phyloP scores from a whole-genome alignment of 2,888 invertebrate genomes.

The Ectobius pallidus region DNA sequence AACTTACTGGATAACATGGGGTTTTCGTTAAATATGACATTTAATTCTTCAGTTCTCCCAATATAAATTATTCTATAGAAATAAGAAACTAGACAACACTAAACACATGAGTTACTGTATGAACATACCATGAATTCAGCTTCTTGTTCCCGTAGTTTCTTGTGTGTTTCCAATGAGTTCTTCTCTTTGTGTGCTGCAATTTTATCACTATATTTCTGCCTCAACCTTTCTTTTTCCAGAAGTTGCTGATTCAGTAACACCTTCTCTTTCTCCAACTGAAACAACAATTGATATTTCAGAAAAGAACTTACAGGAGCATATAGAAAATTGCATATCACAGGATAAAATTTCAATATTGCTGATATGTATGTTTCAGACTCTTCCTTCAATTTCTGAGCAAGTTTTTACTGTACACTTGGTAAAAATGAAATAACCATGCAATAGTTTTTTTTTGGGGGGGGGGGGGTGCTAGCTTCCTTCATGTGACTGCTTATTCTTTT shows the following conservation, averaged over 20 bases:
- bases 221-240: conserved; percentile 60
- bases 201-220: conserved; percentile 56
- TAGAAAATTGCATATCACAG: background rate
- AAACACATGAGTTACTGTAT: too few relatives aligned
- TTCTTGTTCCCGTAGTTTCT: conserved; percentile 70
- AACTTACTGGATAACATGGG: too few relatives aligned
- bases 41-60: too few relatives aligned
- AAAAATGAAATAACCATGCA: too few relatives aligned
- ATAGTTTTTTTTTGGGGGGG: too few relatives aligned
- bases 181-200: conserved; percentile 74
- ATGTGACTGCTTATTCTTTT: too few relatives aligned
- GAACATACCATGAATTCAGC: conserved; percentile 62
- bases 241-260: conserved; percentile 56
- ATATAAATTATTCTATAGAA: too few relatives aligned
- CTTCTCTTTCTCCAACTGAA: conserved; percentile 57
- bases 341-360: background rate
- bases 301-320: background rate
- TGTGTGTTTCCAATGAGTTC: background rate
- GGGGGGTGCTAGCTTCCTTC: too few relatives aligned
- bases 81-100: too few relatives aligned
- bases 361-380: background rate
- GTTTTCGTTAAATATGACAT: too few relatives aligned
- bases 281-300: background rate
- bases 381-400: background rate
- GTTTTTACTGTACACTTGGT: too few relatives aligned